Evolutionary conservation across 2,888 invertebrate genomes (phyloP).

Genomic region (Aspidapion aeneum): DNA sequence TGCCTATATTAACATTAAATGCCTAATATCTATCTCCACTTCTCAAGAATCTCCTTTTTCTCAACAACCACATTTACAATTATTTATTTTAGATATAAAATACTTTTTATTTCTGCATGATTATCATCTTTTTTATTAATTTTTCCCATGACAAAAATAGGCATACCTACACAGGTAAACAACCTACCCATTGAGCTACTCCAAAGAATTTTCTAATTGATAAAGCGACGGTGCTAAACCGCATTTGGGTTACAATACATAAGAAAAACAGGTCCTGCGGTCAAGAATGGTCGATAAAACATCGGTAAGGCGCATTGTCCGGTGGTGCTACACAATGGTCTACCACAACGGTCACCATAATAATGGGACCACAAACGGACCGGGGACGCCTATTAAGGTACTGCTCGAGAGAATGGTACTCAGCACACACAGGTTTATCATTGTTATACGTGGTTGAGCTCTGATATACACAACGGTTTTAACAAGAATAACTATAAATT

Average conservation of each 20-base stretch:
- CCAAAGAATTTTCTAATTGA: not conserved
- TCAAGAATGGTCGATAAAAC: not conserved
- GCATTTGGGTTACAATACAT: not conserved
- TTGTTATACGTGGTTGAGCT: not conserved
- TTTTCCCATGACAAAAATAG: too few relatives aligned
- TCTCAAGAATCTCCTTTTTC: too few relatives aligned
- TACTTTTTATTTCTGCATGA: too few relatives aligned
- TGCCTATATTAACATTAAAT: too few relatives aligned
- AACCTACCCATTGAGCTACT: too few relatives aligned
- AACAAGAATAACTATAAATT: too few relatives aligned
- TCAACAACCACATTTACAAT: too few relatives aligned
- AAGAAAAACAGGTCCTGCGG: not conserved
- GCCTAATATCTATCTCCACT: too few relatives aligned
- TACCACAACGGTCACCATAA: not conserved
- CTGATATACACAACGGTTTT: not conserved
- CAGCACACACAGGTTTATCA: not conserved
- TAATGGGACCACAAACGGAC: not conserved
- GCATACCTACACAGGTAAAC: too few relatives aligned
- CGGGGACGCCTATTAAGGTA: not conserved
- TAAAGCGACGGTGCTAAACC: not conserved
- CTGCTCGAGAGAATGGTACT: not conserved
- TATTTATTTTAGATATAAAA: too few relatives aligned
- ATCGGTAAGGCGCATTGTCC: not conserved
- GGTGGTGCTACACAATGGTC: not conserved
- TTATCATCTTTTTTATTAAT: too few relatives aligned